phyloP scores from a whole-genome alignment of 2,113 vertebrate genomes.

The Redunca redunca region DNA sequence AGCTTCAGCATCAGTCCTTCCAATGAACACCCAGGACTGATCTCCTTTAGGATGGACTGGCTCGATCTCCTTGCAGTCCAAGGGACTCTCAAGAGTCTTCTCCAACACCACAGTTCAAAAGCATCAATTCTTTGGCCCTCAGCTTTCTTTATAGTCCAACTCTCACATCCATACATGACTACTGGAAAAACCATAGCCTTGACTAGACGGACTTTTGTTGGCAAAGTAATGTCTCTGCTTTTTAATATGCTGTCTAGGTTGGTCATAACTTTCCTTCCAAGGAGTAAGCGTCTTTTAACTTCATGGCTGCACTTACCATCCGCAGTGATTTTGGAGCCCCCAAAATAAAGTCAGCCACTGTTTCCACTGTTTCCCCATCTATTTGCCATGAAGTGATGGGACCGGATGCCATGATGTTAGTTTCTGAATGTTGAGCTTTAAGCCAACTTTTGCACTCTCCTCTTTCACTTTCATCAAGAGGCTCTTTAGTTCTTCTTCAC shows the following conservation, averaged over 20 bases:
- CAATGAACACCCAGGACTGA: not conserved
- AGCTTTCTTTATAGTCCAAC: not conserved
- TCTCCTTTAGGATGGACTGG: not conserved
- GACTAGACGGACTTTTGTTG: not conserved
- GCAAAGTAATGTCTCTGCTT: not conserved
- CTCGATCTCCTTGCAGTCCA: not conserved
- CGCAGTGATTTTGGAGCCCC: not conserved
- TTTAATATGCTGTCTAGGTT: not conserved
- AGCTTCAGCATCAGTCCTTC: not conserved
- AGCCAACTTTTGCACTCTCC: too few relatives aligned
- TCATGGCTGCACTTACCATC: not conserved
- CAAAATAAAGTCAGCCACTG: too few relatives aligned
- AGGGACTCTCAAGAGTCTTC: not conserved
- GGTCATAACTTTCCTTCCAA: not conserved
- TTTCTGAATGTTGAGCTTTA: too few relatives aligned
- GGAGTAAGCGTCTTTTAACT: not conserved
- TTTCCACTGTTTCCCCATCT: too few relatives aligned
- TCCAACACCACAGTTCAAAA: not conserved
- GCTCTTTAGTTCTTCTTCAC: too few relatives aligned
- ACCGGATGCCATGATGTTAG: too few relatives aligned
- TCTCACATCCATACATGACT: not conserved
- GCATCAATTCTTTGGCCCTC: accelerated
- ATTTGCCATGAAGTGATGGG: too few relatives aligned
- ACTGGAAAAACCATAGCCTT: not conserved
- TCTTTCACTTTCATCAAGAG: too few relatives aligned